Percentiles rank a stretch among this genome's conserved stretches.
phyloP scores from a whole-genome alignment of 2,797 vertebrate species.

The Eulemur albifrons region DNA sequence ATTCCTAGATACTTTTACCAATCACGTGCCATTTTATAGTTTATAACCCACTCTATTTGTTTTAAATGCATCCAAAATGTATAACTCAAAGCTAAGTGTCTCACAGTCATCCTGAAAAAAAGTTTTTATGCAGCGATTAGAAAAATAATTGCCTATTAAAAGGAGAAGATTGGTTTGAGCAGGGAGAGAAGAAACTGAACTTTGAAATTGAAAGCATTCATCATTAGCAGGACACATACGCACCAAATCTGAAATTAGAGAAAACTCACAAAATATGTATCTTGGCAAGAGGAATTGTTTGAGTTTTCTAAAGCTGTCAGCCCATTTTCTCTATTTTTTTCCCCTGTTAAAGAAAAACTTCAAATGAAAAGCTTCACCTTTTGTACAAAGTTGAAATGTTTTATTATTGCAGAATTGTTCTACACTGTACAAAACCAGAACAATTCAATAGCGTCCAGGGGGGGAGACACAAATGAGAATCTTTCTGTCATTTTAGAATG shows the following conservation, averaged over 20 bases:
- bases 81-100: conserved; percentile 42
- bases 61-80: conserved; percentile 48
- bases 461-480: conserved; percentile 16
- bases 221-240: conserved; percentile 43
- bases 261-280: conserved; percentile 68
- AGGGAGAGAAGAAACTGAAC: conserved; percentile 43
- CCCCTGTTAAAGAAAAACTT: conserved; percentile 49
- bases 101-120: conserved; percentile 56
- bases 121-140: conserved; percentile 50
- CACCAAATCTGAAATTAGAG: conserved; percentile 74
- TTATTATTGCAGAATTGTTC: conserved; percentile 63
- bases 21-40: conserved; percentile 16
- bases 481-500: conserved; percentile 58
- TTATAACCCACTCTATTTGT: conserved; percentile 37
- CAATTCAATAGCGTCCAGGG: conserved; percentile 45
- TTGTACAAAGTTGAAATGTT: conserved; percentile 68
- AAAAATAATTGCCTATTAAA: conserved; percentile 62
- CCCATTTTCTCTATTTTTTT: conserved; percentile 57
- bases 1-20: conserved; percentile 33
- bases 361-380: conserved; percentile 70
- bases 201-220: conserved; percentile 65
- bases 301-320: conserved; percentile 74
- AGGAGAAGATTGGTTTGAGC: conserved; percentile 60
- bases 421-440: conserved; percentile 51
- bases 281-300: conserved; percentile 75